Evolutionary conservation across 1,140 invertebrate species (phyloP).

Genomic region (Carcinoscorpius rotundicauda): DNA sequence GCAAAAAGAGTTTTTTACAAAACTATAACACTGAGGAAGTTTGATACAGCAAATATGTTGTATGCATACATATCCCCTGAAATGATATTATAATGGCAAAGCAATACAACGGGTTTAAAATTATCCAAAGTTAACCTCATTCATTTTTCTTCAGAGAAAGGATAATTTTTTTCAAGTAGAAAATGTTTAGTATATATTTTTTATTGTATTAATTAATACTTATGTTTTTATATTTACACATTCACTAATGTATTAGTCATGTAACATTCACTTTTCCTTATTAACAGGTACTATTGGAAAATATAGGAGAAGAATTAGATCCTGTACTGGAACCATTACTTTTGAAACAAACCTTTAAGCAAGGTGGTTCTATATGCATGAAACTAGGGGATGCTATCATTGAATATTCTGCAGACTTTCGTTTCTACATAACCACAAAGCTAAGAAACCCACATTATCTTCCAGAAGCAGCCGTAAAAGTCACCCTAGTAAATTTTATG

Average conservation of each 20-base stretch:
- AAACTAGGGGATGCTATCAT: slow-evolving; percentile 42
- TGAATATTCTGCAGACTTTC: slow-evolving; percentile 75
- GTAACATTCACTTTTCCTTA: slow-evolving; percentile 7
- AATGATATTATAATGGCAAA: no score
- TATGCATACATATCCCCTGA: no score
- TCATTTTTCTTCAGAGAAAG: no score
- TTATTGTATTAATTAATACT: neutral
- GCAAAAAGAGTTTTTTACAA: no score
- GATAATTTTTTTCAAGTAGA: neutral
- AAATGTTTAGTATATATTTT: neutral
- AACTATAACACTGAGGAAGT: no score
- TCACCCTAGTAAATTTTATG: slow-evolving; percentile 44
- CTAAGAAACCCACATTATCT: slow-evolving; percentile 40
- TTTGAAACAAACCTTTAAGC: slow-evolving; percentile 44
- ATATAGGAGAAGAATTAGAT: slow-evolving; percentile 41
- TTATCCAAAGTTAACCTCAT: no score
- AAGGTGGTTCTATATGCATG: slow-evolving; percentile 43
- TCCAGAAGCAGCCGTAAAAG: slow-evolving; percentile 43
- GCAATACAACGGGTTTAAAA: no score
- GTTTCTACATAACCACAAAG: slow-evolving; percentile 41
- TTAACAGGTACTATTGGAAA: slow-evolving; percentile 37
- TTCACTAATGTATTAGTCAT: neutral
- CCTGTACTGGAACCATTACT: slow-evolving; percentile 42
- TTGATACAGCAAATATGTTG: no score
- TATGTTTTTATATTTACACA: neutral